Conservation (phyloP, 2,113 vertebrate genomes). For the Anas platyrhynchos region DNA sequence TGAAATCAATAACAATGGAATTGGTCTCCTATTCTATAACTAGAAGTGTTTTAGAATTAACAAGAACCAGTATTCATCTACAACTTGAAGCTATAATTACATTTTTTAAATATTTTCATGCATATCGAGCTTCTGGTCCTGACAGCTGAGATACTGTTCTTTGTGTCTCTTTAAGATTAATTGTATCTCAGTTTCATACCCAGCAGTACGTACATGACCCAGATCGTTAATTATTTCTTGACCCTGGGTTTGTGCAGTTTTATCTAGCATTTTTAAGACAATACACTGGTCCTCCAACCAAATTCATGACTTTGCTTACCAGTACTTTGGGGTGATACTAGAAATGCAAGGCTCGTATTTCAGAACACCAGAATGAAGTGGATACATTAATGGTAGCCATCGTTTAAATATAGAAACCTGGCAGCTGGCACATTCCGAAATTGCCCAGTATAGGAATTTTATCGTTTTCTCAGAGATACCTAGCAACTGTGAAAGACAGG, state of each 20-base stretch:
- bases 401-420: background rate
- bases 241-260: background rate
- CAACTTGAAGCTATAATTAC: conserved; percentile 32
- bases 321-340: background rate
- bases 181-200: conserved; percentile 1
- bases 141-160: conserved; percentile 10
- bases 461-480: background rate
- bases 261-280: conserved; percentile 5
- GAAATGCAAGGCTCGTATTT: background rate
- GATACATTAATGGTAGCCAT: background rate
- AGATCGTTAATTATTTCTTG: conserved; percentile 29
- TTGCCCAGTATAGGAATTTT: background rate
- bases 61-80: conserved; percentile 35
- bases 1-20: background rate
- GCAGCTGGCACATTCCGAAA: background rate
- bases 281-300: background rate
- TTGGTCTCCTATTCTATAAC: background rate
- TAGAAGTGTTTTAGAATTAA: background rate
- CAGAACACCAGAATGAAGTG: background rate
- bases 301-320: background rate
- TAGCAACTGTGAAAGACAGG: background rate
- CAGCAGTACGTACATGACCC: background rate
- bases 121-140: background rate
- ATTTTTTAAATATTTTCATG: conserved; percentile 12
- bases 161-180: conserved; percentile 16